Base-by-base conservation (phyloP, 2,797 vertebrate species). In the Choloepus didactylus region DNA sequence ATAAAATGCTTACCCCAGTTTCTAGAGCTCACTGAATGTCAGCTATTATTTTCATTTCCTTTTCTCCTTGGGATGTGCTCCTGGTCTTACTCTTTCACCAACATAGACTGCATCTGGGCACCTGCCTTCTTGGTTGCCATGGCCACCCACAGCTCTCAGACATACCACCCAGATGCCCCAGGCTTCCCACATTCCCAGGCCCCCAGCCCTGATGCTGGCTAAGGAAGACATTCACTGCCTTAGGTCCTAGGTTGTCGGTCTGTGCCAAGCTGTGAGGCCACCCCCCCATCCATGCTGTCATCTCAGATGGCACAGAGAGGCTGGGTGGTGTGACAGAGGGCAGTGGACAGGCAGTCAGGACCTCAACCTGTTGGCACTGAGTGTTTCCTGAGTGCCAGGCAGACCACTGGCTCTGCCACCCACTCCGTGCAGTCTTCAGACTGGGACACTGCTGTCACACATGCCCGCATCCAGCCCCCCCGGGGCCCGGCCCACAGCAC, bases 1-100 rank as follows among this genome's bases (percentile, higher is more conserved):
- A 0, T 1, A 18, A 62, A 62, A 12, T 7, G 25, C 31, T 19
- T 4, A 8, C 15, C 67, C 27, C 41, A 1, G 27, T 2, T 46
- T 49, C 41, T 12, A 21, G 6, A 41, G 81, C 70, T 14, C 29
- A 21, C 5, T 31, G 2, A 6, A 2, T 6, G 10, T 3, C 35
- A 44, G 14, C 0, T 6, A 6, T 3, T 1, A 18, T n/a, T 72
- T 49, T 49, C 1, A 5, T 16, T 7, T 9, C 31, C 25, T 44
- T 29, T 41, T 75, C 38, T 49, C n/a, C 21, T 10, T n/a, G 41
- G 19, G 31, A 41, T 59, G 18, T n/a, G 46, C n/a, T 76, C 21
- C 76, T 21, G 3, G 4, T n/a, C 75, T 87, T 41, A 10, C 31
- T 56, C 23, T n/a, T 18, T 8, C n/a, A 6, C 4, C 19, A 3